phyloP scores from a whole-genome alignment of 2,113 vertebrate genomes.

The Haemorhous mexicanus region DNA sequence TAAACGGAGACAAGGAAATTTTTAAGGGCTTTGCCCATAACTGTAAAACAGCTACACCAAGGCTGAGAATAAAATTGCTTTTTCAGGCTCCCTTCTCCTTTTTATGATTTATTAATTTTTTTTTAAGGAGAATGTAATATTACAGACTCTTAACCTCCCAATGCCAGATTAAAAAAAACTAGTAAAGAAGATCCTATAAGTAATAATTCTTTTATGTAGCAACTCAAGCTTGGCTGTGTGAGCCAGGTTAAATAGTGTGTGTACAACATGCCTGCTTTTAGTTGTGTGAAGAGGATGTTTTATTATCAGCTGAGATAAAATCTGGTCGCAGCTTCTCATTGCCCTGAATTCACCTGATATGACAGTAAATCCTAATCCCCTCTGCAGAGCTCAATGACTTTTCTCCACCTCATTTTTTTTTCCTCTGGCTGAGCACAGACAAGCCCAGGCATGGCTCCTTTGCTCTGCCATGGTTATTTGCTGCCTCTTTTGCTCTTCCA shows the following conservation, averaged over 20 bases:
- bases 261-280: neutral
- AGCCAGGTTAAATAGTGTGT: neutral
- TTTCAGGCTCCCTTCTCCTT: neutral
- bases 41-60: neutral
- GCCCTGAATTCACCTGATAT: constrained; percentile 50
- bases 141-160: neutral
- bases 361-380: constrained; percentile 56
- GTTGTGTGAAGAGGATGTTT: neutral
- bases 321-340: neutral
- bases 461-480: neutral
- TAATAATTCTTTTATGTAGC: neutral
- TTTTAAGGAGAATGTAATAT: neutral
- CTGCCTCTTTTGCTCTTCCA: neutral
- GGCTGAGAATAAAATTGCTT: neutral
- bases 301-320: constrained; percentile 28
- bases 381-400: neutral
- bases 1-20: neutral
- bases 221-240: neutral
- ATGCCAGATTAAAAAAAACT: neutral
- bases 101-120: neutral
- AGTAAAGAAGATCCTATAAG: neutral
- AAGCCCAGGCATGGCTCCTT: neutral
- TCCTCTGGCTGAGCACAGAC: neutral
- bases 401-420: neutral
- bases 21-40: neutral